These are phyloP conservation scores for Pseudorhiza aurosa DNA, from an alignment of 30 jellyfish, hydroid and myxozoan genomes.

Conservation along the genomic window DNA sequence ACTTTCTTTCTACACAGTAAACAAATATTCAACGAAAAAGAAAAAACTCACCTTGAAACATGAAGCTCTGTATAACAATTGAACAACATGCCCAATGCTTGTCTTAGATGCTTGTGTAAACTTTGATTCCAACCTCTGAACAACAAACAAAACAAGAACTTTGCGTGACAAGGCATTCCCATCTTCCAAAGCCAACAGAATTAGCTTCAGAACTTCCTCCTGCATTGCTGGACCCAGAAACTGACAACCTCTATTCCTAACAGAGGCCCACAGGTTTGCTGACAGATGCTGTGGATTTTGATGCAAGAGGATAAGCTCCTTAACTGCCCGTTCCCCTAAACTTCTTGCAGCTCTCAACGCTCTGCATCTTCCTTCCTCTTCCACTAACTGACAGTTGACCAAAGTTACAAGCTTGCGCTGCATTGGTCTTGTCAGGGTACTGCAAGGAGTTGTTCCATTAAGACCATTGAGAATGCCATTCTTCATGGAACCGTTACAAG, in stretches of 20 bases:
- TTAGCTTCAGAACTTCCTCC: slow-evolving; percentile 87
- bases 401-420: slow-evolving; percentile 90
- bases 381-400: slow-evolving; percentile 89
- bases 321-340: slow-evolving; percentile 95
- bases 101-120: slow-evolving; percentile 97
- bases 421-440: slow-evolving; percentile 91
- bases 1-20: too few relatives aligned
- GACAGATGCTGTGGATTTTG: slow-evolving; percentile 95
- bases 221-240: slow-evolving; percentile 99
- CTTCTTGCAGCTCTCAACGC: slow-evolving; percentile 98
- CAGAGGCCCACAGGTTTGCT: slow-evolving; percentile 97
- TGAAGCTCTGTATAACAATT: slow-evolving; percentile 93
- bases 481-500: neutral
- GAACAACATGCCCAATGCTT: slow-evolving; percentile 99
- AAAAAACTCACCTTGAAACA: slow-evolving; percentile 81
- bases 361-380: slow-evolving; percentile 95
- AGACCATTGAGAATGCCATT: slow-evolving; percentile 1
- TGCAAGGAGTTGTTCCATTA: slow-evolving; percentile 28
- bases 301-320: slow-evolving; percentile 90
- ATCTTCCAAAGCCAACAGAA: slow-evolving; percentile 91
- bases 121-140: slow-evolving; percentile 84
- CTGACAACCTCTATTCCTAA: slow-evolving; percentile 95
- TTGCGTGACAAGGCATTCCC: slow-evolving; percentile 93
- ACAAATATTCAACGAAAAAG: too few relatives aligned
- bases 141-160: slow-evolving; percentile 94